Conservation (phyloP, 2,888 invertebrate genomes). For the Ophioninae sp. region DNA sequence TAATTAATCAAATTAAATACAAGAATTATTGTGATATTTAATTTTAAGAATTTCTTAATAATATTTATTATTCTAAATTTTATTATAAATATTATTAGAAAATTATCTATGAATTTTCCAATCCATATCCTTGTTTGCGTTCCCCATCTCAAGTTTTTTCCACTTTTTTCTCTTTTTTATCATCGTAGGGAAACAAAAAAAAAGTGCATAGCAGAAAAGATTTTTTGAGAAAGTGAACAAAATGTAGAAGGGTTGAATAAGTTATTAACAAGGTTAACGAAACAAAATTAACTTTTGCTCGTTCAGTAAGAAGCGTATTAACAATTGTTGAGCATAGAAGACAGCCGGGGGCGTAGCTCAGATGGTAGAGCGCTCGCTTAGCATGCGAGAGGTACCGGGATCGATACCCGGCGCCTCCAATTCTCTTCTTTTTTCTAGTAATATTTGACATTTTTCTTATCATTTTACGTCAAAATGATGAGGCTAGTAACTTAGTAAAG, state of each 20-base stretch:
- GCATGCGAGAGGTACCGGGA: slow-evolving; percentile 70
- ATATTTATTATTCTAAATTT: too few relatives aligned
- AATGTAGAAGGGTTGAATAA: slow-evolving; percentile 11
- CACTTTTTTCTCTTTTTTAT: too few relatives aligned
- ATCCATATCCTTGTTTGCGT: too few relatives aligned
- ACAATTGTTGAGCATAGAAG: background rate
- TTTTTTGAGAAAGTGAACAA: background rate
- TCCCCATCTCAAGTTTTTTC: too few relatives aligned
- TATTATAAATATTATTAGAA: too few relatives aligned
- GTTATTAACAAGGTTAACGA: slow-evolving; percentile 40
- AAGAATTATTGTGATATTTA: too few relatives aligned
- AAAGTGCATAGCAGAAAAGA: background rate
- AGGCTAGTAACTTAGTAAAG: too few relatives aligned
- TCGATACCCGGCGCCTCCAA: slow-evolving; percentile 70
- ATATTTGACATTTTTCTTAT: too few relatives aligned
- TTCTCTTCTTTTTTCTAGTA: slow-evolving; percentile 34
- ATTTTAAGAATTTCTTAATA: too few relatives aligned
- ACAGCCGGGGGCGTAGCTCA: slow-evolving; percentile 67
- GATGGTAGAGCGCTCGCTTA: slow-evolving; percentile 70
- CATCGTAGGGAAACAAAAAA: slow-evolving; percentile 2
- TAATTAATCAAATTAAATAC: too few relatives aligned
- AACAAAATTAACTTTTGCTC: slow-evolving; percentile 33
- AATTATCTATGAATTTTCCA: too few relatives aligned
- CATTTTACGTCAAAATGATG: background rate
- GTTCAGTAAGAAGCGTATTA: background rate